phyloP scores from a whole-genome alignment of 2,113 vertebrate genomes.

The Atlantisia rogersi region DNA sequence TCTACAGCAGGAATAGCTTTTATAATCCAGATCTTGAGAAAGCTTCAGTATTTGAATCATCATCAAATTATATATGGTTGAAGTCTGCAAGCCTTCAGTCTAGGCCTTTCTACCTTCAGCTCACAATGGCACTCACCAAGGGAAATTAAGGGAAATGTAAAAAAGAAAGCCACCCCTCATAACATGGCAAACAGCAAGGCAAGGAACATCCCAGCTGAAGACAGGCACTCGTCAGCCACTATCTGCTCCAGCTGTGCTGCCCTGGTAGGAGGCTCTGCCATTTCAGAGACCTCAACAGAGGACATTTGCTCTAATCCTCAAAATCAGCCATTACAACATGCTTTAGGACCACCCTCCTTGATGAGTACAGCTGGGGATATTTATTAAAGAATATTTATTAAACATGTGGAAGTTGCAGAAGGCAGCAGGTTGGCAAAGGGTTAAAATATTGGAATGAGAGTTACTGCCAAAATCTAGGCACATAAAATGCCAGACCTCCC shows the following conservation, averaged over 20 bases:
- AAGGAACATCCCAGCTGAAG: background rate
- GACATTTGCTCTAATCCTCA: background rate
- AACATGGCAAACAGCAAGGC: rapidly evolving
- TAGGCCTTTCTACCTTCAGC: background rate
- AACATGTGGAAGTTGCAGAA: background rate
- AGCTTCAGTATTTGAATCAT: background rate
- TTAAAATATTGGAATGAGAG: background rate
- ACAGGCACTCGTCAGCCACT: background rate
- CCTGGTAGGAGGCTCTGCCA: background rate
- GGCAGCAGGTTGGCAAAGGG: background rate
- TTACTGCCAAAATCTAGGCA: background rate
- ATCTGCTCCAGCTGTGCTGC: background rate
- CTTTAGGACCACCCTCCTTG: background rate
- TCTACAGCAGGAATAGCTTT: background rate
- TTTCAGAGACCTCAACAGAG: background rate
- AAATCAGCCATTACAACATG: background rate
- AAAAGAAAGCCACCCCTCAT: background rate
- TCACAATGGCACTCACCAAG: background rate
- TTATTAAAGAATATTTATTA: background rate
- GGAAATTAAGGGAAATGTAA: background rate
- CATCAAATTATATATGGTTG: background rate
- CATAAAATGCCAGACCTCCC: conserved; percentile 16
- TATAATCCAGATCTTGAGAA: background rate
- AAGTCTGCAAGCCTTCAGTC: background rate
- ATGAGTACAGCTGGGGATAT: background rate